Base-by-base conservation (phyloP, 1,140 invertebrate species). In the Drosophila watanabei region DNA sequence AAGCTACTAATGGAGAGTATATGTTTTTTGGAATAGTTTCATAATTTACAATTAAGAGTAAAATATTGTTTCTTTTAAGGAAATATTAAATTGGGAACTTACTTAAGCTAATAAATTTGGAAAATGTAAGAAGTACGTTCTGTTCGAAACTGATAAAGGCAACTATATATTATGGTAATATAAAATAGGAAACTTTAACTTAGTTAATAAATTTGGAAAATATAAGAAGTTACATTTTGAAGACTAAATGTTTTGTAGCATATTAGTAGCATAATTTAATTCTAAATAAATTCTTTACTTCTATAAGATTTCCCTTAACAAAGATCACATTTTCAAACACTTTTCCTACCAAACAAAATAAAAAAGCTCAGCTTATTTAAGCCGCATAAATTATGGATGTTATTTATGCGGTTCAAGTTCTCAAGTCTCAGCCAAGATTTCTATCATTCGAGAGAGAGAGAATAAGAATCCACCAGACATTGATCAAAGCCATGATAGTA, bases 401-500 rank as follows among this genome's bases (percentile, higher is more conserved):
- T 56, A 87, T 87, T 88, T 88, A 78, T 87, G 68, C 80, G 10
- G 56, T 69, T 64, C 52, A 69, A 51, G 45, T 78, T 78, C 39
- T 73, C 24, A 24, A n/a, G n/a, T n/a, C n/a, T n/a, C n/a, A n/a
- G n/a, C n/a, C n/a, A n/a, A 70, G 82, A 85, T 85, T 49, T 54
- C 24, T 79, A 85, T 85, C 82, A 48, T n/a, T 43, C 41, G n/a
- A 37, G 33, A 10, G 14, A 11, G 33, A 24, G 18, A 49, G 14
- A 48, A 48, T 52, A 78, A 64, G 39, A 59, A 37, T 70, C 78
- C 64, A 62, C 58, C 56, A 79, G 79, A 79, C 86, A 89, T 89
- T 89, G 86, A 89, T 89, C 86, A 89, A 41, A 52, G 68, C 75
- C 65, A 76, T 76, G 86, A 89, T 89, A 89, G 81, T 82, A 89